Base-by-base conservation (phyloP, 1,140 invertebrate genomes). In the Platorchestia sp. region DNA sequence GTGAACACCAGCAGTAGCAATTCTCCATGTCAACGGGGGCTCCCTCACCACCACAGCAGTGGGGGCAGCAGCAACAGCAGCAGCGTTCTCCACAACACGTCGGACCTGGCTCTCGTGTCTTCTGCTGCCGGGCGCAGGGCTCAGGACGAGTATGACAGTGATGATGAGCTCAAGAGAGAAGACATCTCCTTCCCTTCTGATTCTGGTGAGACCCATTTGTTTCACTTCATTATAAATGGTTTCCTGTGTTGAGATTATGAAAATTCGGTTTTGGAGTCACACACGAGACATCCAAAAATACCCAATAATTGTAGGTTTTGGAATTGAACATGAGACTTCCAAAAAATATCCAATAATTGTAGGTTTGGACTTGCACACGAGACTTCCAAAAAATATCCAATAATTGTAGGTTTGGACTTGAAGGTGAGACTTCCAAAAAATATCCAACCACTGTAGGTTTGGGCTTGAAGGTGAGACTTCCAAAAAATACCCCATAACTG, bases 81-180 rank as follows among this genome's bases (percentile, higher is more conserved):
- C 51, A 95, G 95, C 51, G 47, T 44, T n/a, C 53, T 59, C 7
- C 53, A 45, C 95, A 95, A 47, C 59, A 95, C 95, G 44, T 95
- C 96, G 45, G 96, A 95, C 87, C 95, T 96, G 75, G 96, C 95
- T 53, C 95, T 96, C 95, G 96, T 95, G 42, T 95, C 96, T 45
- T 95, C 96, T 95, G 96, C 95, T 95, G 41, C 95, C 45, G 44
- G 98, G 87, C 97, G 97, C 89, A 97, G 98, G 86, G 97, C 98
- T 96, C 98, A 98, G 97, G 98, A 99, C 97, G 97, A 97, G 86
- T 98, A 99, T 97, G 98, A 99, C 97, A 99, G 98, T 97, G 99
- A 99, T 97, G 99, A 99, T 97, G 99, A 99, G 97, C 97, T 99
- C 95, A 98, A 98, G 96, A 97, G 98, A 96, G 99, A 99, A 97